Evolutionary conservation across 2,113 vertebrate species (phyloP).

Genomic region (Donacobius atricapilla): DNA sequence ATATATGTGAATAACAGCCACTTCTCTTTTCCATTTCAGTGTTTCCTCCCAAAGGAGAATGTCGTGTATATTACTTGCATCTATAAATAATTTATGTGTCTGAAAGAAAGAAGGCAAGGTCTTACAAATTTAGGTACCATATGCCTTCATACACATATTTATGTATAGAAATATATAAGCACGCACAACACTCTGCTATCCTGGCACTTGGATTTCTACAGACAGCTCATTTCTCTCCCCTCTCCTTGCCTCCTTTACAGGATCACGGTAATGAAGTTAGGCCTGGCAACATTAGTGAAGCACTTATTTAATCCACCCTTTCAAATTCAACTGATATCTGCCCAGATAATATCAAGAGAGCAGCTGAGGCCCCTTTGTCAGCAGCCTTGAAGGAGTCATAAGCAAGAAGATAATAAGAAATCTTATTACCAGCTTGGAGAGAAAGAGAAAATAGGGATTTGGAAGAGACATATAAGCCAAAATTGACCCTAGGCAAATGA

Average conservation of each 20-base stretch:
- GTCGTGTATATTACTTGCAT: neutral
- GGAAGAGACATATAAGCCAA: neutral
- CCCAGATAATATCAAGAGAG: neutral
- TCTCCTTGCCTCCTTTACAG: neutral
- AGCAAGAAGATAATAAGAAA: slow-evolving; percentile 40
- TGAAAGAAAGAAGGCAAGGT: slow-evolving; percentile 3
- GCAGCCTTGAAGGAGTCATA: slow-evolving; percentile 5
- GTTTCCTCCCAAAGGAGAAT: neutral
- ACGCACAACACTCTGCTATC: neutral
- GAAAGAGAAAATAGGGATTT: slow-evolving; percentile 1
- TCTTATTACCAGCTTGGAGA: slow-evolving; percentile 14
- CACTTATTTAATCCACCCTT: slow-evolving; percentile 49
- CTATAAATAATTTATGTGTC: slow-evolving; percentile 23
- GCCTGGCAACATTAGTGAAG: slow-evolving; percentile 11
- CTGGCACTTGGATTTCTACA: neutral
- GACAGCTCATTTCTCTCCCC: neutral
- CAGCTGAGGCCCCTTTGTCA: slow-evolving; percentile 14
- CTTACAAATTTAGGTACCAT: neutral
- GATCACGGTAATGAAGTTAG: slow-evolving; percentile 12
- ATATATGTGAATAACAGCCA: neutral
- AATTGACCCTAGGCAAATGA: neutral
- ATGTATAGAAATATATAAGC: neutral
- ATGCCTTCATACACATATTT: slow-evolving; percentile 5
- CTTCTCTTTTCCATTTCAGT: neutral
- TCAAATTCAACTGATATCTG: slow-evolving; percentile 34